These are phyloP conservation scores for Sardina pilchardus DNA, from an alignment of 2,113 vertebrate species.

Conservation along the genomic window DNA sequence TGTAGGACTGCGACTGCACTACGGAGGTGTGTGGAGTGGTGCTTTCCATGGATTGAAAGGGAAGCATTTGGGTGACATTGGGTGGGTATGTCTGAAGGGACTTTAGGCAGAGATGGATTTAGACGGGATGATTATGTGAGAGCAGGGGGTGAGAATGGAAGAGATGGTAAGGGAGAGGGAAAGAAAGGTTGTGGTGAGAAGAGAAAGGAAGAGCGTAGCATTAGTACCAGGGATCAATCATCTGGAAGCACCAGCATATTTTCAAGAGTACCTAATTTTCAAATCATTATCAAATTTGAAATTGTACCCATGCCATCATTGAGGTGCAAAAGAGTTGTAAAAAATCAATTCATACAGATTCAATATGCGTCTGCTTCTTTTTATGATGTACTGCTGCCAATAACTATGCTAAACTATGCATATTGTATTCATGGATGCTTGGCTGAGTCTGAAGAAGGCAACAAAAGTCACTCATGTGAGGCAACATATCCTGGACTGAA, in stretches of 20 bases:
- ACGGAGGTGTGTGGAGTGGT: slow-evolving; percentile 59
- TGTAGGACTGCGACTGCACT: slow-evolving; percentile 66
- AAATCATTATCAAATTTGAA: not conserved
- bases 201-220: slow-evolving; percentile 67
- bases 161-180: slow-evolving; percentile 52
- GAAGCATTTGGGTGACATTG: slow-evolving; percentile 66
- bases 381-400: not conserved
- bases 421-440: not conserved
- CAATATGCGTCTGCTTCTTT: not conserved
- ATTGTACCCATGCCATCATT: not conserved
- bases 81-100: slow-evolving; percentile 68
- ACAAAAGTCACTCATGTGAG: not conserved
- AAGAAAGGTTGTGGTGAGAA: slow-evolving; percentile 60
- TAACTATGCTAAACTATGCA: slow-evolving; percentile 6
- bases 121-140: not conserved
- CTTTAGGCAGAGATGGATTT: slow-evolving; percentile 40
- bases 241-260: slow-evolving; percentile 55
- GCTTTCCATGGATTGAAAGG: slow-evolving; percentile 34
- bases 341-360: not conserved
- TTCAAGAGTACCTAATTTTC: slow-evolving; percentile 7
- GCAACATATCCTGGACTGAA: not conserved
- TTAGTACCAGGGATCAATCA: slow-evolving; percentile 61
- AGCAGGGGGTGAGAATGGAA: slow-evolving; percentile 49
- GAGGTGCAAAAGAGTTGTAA: not conserved
- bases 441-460: not conserved